Conservation (phyloP, 2,888 invertebrate species). For the Trichopria drosophilae region DNA sequence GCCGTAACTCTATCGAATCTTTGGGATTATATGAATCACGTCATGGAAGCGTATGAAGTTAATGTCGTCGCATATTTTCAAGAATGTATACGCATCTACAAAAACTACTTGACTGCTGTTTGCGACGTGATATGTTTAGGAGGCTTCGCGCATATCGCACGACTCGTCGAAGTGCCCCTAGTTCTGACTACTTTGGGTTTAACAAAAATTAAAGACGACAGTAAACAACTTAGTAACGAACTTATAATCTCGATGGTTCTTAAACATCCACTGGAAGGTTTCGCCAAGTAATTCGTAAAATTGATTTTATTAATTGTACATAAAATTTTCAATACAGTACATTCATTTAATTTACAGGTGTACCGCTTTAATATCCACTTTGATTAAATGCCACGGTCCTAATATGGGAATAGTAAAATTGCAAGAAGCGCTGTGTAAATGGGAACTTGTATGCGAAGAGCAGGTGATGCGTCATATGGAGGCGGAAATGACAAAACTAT, state of each 20-base stretch:
- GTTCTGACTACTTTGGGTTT: constrained; percentile 63
- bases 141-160: constrained; percentile 70
- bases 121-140: constrained; percentile 75
- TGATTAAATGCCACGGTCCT: constrained; percentile 58
- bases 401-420: constrained; percentile 62
- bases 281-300: constrained; percentile 61
- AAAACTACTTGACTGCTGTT: constrained; percentile 70
- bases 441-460: constrained; percentile 67
- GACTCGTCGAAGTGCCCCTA: constrained; percentile 66
- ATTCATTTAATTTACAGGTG: constrained; percentile 57
- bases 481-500: constrained; percentile 71
- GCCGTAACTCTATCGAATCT: constrained; percentile 71
- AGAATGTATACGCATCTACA: constrained; percentile 73
- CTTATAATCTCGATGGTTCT: constrained; percentile 65
- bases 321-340: constrained; percentile 1
- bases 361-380: constrained; percentile 65
- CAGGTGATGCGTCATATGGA: constrained; percentile 66
- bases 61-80: constrained; percentile 71
- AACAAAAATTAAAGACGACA: constrained; percentile 63
- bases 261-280: constrained; percentile 65
- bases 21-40: constrained; percentile 70
- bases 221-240: constrained; percentile 63
- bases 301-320: constrained; percentile 4
- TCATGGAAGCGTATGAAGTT: constrained; percentile 67
- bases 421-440: constrained; percentile 64